Evolutionary conservation across 2,888 invertebrate genomes (phyloP), one percentile per base, ranked within the genome.

Genomic region (Idaea aversata): DNA sequence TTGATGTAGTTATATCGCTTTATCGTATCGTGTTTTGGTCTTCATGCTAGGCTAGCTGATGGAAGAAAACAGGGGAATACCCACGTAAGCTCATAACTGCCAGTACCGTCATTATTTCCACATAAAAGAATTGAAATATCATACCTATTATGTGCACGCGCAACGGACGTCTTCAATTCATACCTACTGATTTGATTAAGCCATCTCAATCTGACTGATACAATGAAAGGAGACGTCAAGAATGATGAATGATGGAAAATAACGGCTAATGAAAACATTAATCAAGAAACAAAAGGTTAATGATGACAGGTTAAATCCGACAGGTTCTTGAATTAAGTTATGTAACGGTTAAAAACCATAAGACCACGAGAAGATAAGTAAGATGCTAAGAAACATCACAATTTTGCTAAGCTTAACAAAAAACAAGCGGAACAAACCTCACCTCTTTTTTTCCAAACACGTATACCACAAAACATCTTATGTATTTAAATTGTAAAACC

Each of bases 361-460:
- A 25, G 25, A 25, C 47, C 47, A 47, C 13, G 47, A 47, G 47
- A 47, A 47, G 47, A 47, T 0, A 13, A 10, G 7, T 47, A 13
- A 47, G 7, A 47, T 13, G 13, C 47, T 13, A 47, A 47, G 47
- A 47, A 47, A 47, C 47, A 47, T 47, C 47, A 47, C 13, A 47
- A 47, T 47, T 47, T 47, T 13, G 38, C 7, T 38, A 38, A 38
- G 10, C 47, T 57, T 25, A 61, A n/a, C 38, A 38, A 65, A 70
- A 34, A 70, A 65, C 67, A 61, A 67, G 67, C 66, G 62, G 59
- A 64, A 68, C 62, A 61, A 57, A 67, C 67, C 62, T 77, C 74
- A 88, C 88, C 84, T 85, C 86, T 88, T 77, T 81, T 87, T 63
- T 82, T 76, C 63, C 84, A 81, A 74, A 87, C 80, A 71, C 79